Evolutionary conservation across 2,113 vertebrate species (phyloP), one percentile per base, ranked within the genome.

Genomic region (Megaleporinus macrocephalus): DNA sequence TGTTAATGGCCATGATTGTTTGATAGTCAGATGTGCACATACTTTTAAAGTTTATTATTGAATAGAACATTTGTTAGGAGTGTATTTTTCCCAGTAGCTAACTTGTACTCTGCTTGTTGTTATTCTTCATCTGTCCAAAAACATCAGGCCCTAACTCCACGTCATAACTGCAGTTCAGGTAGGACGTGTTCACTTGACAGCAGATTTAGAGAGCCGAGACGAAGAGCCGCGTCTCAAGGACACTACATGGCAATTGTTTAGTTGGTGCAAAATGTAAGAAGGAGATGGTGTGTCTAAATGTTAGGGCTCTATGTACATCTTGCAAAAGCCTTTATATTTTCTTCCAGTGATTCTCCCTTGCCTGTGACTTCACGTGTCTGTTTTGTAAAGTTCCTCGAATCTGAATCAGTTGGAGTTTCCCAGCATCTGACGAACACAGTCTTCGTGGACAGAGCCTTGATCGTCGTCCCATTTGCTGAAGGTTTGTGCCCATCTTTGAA

Each of bases 381-480:
- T 96, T 99, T 99, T 98, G 97, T 99, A 97, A 99, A 99, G 96
- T 99, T 99, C 96, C 96, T 95, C 90, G 98, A 99, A 88, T 90
- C 97, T 14, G 97, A 99, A 89, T 98, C 97, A 1, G 97, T 98
- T 88, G 97, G 98, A 89, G 97, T 99, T 92, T 97, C 98, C 62
- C 98, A 99, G 92, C 98, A 99, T 71, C 95, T 99, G 95, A 99
- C 98, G 87, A 99, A 99, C 94, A 99, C 98, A 86, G 98, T 99
- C 87, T 99, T 99, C 93, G 97, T 99, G 96, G 98, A 99, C 95
- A 94, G 98, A 96, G 98, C 98, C 83, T 91, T 99, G 95, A 99
- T 99, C 89, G 98, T 99, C 89, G 98, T 99, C 87, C 98, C 98
- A 7, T 99, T 98, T 89, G 97, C 98, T 87, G 98, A 99, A 99